Evolutionary conservation across 2,797 vertebrate genomes (phyloP).

Genomic region (Leptodactylus fallax): DNA sequence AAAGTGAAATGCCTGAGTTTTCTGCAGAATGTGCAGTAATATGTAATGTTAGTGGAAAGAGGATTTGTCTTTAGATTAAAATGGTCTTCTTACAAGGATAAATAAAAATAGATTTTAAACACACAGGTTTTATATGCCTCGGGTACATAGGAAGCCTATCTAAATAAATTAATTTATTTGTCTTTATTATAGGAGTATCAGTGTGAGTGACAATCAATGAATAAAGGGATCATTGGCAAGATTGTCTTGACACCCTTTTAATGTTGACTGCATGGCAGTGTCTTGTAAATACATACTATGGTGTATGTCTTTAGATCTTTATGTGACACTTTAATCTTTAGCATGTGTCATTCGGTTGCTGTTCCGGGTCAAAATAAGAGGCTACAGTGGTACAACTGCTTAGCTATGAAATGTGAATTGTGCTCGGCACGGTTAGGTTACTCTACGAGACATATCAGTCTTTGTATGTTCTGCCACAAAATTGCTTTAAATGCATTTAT

Average conservation of each 20-base stretch:
- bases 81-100: no score
- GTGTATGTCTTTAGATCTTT: neutral
- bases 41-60: no score
- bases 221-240: no score
- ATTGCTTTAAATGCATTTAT: conserved; percentile 5
- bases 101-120: no score
- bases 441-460: neutral
- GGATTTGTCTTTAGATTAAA: no score
- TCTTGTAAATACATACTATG: neutral
- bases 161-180: neutral
- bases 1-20: no score
- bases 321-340: neutral
- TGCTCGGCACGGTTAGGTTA: neutral
- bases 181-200: no score
- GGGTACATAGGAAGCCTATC: no score
- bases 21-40: no score
- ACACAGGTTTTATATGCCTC: no score
- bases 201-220: neutral
- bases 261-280: neutral
- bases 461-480: neutral
- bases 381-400: neutral
- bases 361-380: neutral
- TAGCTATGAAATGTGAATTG: neutral
- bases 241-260: no score
- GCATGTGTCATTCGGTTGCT: neutral